These are phyloP conservation scores for Drosophila sturtevanti DNA, from an alignment of 1,140 invertebrate genomes.

Conservation along the genomic window DNA sequence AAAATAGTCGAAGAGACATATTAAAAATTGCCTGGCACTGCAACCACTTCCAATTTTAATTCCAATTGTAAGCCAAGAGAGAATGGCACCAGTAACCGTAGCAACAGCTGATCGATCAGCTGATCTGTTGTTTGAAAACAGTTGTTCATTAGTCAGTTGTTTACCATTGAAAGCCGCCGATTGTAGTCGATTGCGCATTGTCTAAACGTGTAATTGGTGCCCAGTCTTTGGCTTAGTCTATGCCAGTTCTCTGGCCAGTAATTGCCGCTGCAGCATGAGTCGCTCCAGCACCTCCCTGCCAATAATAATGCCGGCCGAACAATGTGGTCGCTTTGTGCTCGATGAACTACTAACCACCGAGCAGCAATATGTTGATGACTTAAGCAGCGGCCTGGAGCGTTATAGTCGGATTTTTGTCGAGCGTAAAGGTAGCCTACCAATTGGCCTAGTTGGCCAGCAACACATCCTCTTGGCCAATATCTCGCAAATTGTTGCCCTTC, in stretches of 20 bases:
- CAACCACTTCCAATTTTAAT: no score
- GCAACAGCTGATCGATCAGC: constrained; percentile 5
- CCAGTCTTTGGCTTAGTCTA: neutral
- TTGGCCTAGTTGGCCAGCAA: constrained; percentile 16
- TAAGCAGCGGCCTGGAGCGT: constrained; percentile 15
- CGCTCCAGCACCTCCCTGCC: neutral
- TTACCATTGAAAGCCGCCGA: neutral
- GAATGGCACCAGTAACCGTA: neutral
- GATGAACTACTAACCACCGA: constrained; percentile 37
- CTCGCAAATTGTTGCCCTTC: constrained; percentile 24
- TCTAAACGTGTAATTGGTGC: no score
- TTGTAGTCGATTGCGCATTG: neutral
- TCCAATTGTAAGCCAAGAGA: no score
- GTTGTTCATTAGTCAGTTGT: constrained; percentile 21
- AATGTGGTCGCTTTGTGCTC: constrained; percentile 24
- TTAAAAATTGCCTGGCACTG: neutral
- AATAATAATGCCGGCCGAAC: neutral
- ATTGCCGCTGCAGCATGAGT: constrained; percentile 5
- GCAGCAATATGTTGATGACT: constrained; percentile 40
- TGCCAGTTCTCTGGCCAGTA: constrained; percentile 16
- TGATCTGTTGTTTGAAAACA: neutral
- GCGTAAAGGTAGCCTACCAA: neutral
- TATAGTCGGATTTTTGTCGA: constrained; percentile 27
- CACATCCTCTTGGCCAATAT: constrained; percentile 28
- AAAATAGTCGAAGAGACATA: constrained; percentile 27